These are phyloP conservation scores for Nerophis ophidion DNA, from an alignment of 2,113 vertebrate species.

Conservation along the genomic window DNA sequence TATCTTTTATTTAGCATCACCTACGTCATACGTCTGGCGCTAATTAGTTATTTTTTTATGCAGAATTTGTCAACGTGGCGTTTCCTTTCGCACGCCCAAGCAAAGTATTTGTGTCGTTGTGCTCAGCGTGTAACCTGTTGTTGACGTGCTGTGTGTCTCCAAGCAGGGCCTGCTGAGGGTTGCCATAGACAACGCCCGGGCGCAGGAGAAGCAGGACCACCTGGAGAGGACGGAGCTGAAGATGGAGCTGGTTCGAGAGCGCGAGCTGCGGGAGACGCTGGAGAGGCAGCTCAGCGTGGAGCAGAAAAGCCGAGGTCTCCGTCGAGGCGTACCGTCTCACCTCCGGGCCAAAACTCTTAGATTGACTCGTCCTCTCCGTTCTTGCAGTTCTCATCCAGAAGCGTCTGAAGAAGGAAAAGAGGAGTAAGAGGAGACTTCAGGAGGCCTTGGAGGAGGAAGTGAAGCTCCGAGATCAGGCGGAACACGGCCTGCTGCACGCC, in stretches of 20 bases:
- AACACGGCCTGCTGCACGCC: constrained; percentile 60
- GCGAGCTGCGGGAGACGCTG: constrained; percentile 92
- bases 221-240: constrained; percentile 97
- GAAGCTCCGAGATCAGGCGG: constrained; percentile 68
- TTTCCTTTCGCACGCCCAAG: not conserved
- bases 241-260: constrained; percentile 95
- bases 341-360: not conserved
- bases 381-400: constrained; percentile 65
- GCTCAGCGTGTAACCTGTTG: constrained; percentile 57
- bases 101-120: not conserved
- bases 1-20: too few species aligned
- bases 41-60: too few species aligned
- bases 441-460: constrained; percentile 68
- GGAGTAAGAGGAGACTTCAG: constrained; percentile 67
- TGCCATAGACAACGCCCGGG: constrained; percentile 94
- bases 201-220: constrained; percentile 97
- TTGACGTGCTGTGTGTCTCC: constrained; percentile 56
- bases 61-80: too few species aligned
- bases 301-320: constrained; percentile 93
- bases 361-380: not conserved
- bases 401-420: constrained; percentile 69
- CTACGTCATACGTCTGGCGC: too few species aligned
- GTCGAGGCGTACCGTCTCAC: not conserved
- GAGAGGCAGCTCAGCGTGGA: constrained; percentile 96
- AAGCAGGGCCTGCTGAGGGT: constrained; percentile 96